A percentile compares a stretch with the other conserved stretches of the same genome.
Evolutionary conservation across 1,140 invertebrate genomes (phyloP).

Genomic region (Monochamus saltuarius): DNA sequence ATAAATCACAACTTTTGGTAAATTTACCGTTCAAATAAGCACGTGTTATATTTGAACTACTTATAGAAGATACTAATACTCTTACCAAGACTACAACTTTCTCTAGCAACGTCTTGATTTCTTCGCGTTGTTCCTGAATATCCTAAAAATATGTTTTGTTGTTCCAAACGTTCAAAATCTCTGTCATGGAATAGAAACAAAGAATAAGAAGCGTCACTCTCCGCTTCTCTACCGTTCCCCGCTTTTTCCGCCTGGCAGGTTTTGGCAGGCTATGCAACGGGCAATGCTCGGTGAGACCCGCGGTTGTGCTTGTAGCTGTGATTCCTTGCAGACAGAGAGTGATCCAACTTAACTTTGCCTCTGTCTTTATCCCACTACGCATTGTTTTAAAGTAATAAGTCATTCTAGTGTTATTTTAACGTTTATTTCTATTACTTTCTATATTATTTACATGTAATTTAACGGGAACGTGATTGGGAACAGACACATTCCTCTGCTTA

Average conservation of each 20-base stretch:
- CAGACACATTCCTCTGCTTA: slow-evolving; percentile 2
- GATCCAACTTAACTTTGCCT: no score
- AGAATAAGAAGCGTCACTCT: no score
- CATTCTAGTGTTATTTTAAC: background rate
- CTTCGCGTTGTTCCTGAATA: background rate
- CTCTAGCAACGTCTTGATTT: slow-evolving; percentile 1
- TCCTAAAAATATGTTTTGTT: slow-evolving; percentile 6
- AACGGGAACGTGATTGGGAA: slow-evolving; percentile 21
- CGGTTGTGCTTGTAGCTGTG: no score
- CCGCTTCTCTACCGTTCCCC: no score
- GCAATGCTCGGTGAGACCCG: no score
- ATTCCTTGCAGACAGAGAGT: no score
- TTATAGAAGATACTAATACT: background rate
- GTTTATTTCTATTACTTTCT: slow-evolving; percentile 16
- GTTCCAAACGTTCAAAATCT: background rate
- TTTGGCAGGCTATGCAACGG: no score
- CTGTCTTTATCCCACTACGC: background rate
- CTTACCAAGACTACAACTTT: slow-evolving; percentile 8
- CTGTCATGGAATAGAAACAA: no score
- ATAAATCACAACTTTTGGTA: background rate
- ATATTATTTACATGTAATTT: slow-evolving; percentile 26
- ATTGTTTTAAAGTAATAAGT: background rate
- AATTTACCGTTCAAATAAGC: background rate
- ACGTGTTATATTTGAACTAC: no score
- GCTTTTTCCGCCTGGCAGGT: no score